Percentiles rank a stretch among this genome's conserved stretches.
phyloP scores from a whole-genome alignment of 2,113 vertebrate species.

The Dasyornis broadbenti region DNA sequence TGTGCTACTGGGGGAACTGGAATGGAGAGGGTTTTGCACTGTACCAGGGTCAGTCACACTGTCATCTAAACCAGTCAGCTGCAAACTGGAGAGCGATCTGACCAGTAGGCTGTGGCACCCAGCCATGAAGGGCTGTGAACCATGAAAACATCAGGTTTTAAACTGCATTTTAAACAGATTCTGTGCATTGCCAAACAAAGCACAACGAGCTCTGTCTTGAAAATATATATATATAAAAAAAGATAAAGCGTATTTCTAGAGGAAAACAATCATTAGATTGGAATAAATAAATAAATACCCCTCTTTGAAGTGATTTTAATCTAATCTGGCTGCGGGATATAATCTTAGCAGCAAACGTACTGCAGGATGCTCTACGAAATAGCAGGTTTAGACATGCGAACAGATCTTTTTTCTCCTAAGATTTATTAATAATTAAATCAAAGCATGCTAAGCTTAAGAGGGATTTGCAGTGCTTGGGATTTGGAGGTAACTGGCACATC shows the following conservation, averaged over 20 bases:
- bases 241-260: not conserved
- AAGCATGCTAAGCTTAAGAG: conserved; percentile 6
- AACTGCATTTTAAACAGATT: not conserved
- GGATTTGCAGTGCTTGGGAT: conserved; percentile 3
- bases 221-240: not conserved
- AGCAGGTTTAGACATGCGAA: conserved; percentile 30
- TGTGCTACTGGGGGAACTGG: not conserved
- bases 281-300: conserved; percentile 47
- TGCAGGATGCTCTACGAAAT: not conserved
- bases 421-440: conserved; percentile 47
- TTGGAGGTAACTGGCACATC: not conserved
- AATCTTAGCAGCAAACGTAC: conserved; percentile 2
- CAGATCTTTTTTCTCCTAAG: not conserved
- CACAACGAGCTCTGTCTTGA: not conserved
- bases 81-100: not conserved
- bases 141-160: not conserved
- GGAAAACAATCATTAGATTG: conserved; percentile 11
- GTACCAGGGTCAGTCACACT: not conserved
- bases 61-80: not conserved
- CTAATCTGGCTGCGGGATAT: conserved; percentile 40
- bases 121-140: not conserved
- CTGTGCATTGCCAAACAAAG: not conserved
- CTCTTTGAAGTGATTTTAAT: conserved; percentile 47
- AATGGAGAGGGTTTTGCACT: not conserved
- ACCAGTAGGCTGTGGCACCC: not conserved